Conservation (phyloP, 1,140 invertebrate species). For the Hylaeus anthracinus region DNA sequence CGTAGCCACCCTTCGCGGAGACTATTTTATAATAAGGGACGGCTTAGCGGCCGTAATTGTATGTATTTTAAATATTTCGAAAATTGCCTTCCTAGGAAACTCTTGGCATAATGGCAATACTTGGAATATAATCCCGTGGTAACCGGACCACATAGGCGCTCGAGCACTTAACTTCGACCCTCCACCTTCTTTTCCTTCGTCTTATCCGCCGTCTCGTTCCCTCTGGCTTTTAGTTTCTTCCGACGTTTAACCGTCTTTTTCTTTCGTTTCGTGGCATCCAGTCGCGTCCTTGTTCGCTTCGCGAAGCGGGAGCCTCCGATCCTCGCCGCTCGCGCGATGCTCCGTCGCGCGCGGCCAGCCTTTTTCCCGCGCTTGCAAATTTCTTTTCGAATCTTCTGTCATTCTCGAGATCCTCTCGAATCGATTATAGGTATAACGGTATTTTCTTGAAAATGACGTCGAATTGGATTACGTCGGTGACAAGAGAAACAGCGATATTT, state of each 20-base stretch:
- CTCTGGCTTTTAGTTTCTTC: background rate
- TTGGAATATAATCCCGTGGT: slow-evolving; percentile 77
- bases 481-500: background rate
- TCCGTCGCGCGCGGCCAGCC: background rate
- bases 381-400: slow-evolving; percentile 6
- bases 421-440: too few species aligned
- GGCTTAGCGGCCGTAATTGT: slow-evolving; percentile 74
- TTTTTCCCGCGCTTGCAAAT: background rate
- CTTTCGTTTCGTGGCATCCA: background rate
- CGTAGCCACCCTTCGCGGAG: slow-evolving; percentile 43
- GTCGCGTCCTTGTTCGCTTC: background rate
- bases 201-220: slow-evolving; percentile 1
- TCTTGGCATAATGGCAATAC: slow-evolving; percentile 76
- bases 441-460: too few species aligned
- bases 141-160: slow-evolving; percentile 70
- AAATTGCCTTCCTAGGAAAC: slow-evolving; percentile 80
- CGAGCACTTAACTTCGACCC: slow-evolving; percentile 67
- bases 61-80: slow-evolving; percentile 80
- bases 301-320: background rate
- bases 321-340: background rate
- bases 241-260: slow-evolving; percentile 8
- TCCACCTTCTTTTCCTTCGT: background rate
- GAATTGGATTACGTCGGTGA: too few species aligned
- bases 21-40: slow-evolving; percentile 77
- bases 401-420: background rate